Conservation (phyloP, 1,140 invertebrate species). For the Drosophila neocordata region DNA sequence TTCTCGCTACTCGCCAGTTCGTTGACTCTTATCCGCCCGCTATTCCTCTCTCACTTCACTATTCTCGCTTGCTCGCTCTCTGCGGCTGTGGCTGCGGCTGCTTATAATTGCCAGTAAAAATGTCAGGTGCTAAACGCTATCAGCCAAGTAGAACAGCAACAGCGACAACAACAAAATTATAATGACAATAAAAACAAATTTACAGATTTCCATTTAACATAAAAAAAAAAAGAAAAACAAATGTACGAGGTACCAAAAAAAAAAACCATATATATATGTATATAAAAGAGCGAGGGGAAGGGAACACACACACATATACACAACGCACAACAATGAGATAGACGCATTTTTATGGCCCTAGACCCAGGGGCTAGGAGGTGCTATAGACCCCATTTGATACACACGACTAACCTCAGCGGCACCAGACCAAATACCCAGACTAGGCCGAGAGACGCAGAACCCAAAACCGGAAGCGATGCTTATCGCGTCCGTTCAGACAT, state of each 20-base stretch:
- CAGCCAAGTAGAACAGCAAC: conserved; percentile 69
- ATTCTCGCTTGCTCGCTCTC: conserved; percentile 41
- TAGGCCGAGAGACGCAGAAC: conserved; percentile 36
- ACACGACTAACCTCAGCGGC: conserved; percentile 72
- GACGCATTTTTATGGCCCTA: conserved; percentile 64
- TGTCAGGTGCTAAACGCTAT: conserved; percentile 80
- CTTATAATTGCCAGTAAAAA: conserved; percentile 79
- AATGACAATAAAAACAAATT: conserved; percentile 81
- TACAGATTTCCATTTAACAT: conserved; percentile 76
- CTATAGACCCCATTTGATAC: conserved; percentile 78
- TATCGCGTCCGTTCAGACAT: conserved; percentile 42
- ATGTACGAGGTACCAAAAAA: conserved; percentile 77
- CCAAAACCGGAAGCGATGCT: conserved; percentile 75
- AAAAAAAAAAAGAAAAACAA: conserved; percentile 46
- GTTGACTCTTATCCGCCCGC: conserved; percentile 19
- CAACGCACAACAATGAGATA: conserved; percentile 42
- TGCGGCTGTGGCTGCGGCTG: conserved; percentile 20
- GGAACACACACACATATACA: conserved; percentile 21
- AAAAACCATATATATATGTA: conserved; percentile 64
- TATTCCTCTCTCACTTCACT: too few relatives aligned
- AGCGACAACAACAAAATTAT: conserved; percentile 59
- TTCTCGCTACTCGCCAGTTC: conserved; percentile 55
- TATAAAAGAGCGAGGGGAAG: conserved; percentile 41
- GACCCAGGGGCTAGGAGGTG: conserved; percentile 51
- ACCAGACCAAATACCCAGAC: conserved; percentile 15